phyloP scores from a whole-genome alignment of 2,888 invertebrate species.

The Thereva unica region DNA sequence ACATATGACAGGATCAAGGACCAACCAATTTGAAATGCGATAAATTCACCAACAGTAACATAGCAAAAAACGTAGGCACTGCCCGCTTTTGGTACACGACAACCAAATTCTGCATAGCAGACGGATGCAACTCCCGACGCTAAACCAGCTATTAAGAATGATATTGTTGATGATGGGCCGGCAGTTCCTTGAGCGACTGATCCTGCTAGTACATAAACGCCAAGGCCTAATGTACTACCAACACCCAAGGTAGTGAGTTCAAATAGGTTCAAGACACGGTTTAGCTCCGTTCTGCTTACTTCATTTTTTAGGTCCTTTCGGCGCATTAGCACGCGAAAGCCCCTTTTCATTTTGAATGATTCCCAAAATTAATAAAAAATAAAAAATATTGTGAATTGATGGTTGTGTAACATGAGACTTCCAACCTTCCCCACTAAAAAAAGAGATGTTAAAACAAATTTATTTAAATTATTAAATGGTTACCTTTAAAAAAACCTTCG shows the following conservation, averaged over 20 bases:
- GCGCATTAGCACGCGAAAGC: slow-evolving; percentile 50
- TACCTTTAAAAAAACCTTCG: no score
- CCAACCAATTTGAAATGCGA: slow-evolving; percentile 83
- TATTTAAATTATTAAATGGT: no score
- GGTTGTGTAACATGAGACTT: no score
- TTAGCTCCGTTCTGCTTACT: slow-evolving; percentile 56
- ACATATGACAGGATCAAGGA: slow-evolving; percentile 80
- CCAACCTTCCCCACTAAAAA: no score
- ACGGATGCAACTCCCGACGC: slow-evolving; percentile 88
- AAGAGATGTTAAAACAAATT: no score
- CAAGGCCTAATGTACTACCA: slow-evolving; percentile 87
- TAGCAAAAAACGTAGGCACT: slow-evolving; percentile 87
- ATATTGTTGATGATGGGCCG: slow-evolving; percentile 89
- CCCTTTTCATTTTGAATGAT: no score
- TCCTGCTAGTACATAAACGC: slow-evolving; percentile 93
- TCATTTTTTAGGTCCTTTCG: slow-evolving; percentile 60
- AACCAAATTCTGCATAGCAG: slow-evolving; percentile 83
- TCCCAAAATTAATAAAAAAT: no score
- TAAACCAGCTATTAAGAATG: slow-evolving; percentile 88
- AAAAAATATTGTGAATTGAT: no score
- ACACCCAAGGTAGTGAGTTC: slow-evolving; percentile 88
- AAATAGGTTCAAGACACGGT: slow-evolving; percentile 74
- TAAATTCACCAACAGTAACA: slow-evolving; percentile 77
- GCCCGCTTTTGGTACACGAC: slow-evolving; percentile 78
- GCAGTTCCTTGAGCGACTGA: slow-evolving; percentile 83